A percentile compares a stretch with the other conserved stretches of the same genome.
Evolutionary conservation across 2,113 vertebrate species (phyloP).

Genomic region (Equus przewalskii): DNA sequence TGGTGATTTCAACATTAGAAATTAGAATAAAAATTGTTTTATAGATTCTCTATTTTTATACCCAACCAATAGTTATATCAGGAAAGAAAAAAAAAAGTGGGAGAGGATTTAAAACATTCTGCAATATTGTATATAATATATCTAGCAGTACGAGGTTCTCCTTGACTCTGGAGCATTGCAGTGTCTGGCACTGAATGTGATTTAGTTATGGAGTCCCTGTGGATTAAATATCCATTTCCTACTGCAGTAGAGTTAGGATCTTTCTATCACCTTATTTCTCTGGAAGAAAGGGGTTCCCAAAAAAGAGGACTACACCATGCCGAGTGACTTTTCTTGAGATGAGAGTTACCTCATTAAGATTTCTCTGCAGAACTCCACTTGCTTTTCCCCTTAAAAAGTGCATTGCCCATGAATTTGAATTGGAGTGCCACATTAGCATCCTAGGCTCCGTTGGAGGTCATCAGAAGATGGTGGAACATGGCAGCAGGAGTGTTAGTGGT

Average conservation of each 20-base stretch:
- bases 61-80: background rate
- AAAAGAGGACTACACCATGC: background rate
- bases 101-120: background rate
- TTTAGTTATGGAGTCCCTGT: background rate
- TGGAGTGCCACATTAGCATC: background rate
- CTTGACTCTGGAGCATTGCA: background rate
- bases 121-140: background rate
- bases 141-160: background rate
- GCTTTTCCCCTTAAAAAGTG: background rate
- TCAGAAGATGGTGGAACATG: background rate
- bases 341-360: background rate
- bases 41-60: conserved; percentile 47
- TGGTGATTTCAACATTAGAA: conserved; percentile 47
- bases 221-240: background rate
- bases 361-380: background rate
- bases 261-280: background rate
- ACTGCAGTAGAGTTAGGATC: background rate
- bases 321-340: background rate
- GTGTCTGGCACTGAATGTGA: background rate
- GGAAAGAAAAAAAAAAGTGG: background rate
- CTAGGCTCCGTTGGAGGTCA: background rate
- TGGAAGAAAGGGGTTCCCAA: background rate
- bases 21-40: conserved; percentile 45
- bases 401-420: background rate
- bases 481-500: background rate